Base-by-base conservation (phyloP, 2,888 invertebrate genomes). In the Melieria crassipennis region DNA sequence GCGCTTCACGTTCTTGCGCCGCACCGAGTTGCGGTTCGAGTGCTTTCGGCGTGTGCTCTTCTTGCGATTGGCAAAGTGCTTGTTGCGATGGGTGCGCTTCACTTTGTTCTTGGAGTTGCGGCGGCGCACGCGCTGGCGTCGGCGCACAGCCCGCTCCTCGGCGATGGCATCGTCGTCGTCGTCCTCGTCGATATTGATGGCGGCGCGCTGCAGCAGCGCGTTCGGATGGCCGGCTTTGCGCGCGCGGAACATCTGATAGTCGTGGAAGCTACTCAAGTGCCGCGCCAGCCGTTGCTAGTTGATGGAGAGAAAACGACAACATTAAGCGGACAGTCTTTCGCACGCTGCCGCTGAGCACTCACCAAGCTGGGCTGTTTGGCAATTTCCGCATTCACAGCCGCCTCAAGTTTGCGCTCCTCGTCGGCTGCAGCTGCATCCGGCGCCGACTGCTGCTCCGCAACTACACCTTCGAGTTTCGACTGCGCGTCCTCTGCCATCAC, bases 121-220 rank as follows among this genome's bases (percentile, higher is more conserved):
- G 7, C 74, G 73, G 16, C 75, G 77, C 30, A 78, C 56, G 47
- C 78, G 78, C 50, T 77, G 74, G n/a, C 77, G 76, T 13, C 77
- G 77, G 4, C 78, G 77, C 42, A 78, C 61, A 4, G 78, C 77
- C 7, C 79, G 78, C 55, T 77, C 78, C 48, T 79, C 78, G 13
- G 73, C 72, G 5, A 73, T 30, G 4, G 66, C 71, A 13, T 73
- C 73, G 6, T 70, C 70, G 5, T 68, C 64, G 11, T 73, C 72
- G 3, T 65, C 42, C 9, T 63, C 63, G 9, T 55, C 60, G 0
- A 43, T 42, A 43, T n/a, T 16, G 13, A 52, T 65, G 42, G 58
- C 67, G 48, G 55, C 48, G 9, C 58, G 58, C 16, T 62, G 50
- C 16, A 42, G 0, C 1, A 46, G 46, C 11, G 30, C 10, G 9